Percentiles rank a stretch among this genome's conserved stretches.
Evolutionary conservation across 2,888 invertebrate species (phyloP).

Genomic region (Aleiodes testaceus): DNA sequence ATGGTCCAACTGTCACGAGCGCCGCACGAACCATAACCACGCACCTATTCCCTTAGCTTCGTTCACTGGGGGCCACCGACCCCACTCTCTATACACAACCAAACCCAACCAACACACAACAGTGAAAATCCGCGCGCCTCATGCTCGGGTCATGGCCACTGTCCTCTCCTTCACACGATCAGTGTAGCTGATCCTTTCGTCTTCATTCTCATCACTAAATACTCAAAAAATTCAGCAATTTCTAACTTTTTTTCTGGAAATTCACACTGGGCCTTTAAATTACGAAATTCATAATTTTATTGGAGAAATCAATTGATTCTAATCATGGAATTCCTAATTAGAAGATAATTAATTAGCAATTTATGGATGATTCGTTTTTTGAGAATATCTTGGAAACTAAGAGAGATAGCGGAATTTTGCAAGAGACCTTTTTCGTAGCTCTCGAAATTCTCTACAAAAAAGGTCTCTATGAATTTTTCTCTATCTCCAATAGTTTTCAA

Average conservation of each 20-base stretch:
- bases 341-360: too few relatives aligned
- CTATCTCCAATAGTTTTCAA: background rate
- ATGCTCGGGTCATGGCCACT: slow-evolving; percentile 70
- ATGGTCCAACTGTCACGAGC: slow-evolving; percentile 36
- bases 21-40: slow-evolving; percentile 37
- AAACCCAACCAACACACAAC: slow-evolving; percentile 14
- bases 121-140: slow-evolving; percentile 56
- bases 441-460: too few relatives aligned
- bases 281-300: too few relatives aligned
- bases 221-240: too few relatives aligned
- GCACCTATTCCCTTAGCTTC: slow-evolving; percentile 36
- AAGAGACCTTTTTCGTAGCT: too few relatives aligned
- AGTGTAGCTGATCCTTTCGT: slow-evolving; percentile 14
- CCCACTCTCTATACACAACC: slow-evolving; percentile 47
- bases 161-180: slow-evolving; percentile 59
- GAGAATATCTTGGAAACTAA: too few relatives aligned
- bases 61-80: slow-evolving; percentile 65
- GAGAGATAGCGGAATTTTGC: too few relatives aligned
- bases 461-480: too few relatives aligned
- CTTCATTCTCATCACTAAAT: slow-evolving; percentile 2
- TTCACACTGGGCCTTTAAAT: too few relatives aligned
- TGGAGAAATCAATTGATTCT: too few relatives aligned
- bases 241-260: background rate
- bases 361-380: too few relatives aligned
- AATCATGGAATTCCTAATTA: too few relatives aligned